phyloP scores from a whole-genome alignment of 2,797 vertebrate species.

The Malurus splendens region DNA sequence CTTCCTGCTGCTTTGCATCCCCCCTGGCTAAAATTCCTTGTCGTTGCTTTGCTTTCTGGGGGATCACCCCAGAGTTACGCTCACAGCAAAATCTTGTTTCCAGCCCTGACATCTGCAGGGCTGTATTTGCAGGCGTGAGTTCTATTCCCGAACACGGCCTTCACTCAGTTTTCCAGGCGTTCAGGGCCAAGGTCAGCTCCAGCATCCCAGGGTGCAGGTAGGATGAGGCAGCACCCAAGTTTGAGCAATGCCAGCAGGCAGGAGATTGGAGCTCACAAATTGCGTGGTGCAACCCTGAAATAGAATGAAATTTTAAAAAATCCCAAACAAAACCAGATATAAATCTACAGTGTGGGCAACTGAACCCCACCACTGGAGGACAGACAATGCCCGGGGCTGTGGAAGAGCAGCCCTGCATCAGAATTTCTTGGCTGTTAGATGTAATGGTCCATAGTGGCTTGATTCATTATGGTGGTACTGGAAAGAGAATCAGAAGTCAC shows the following conservation, averaged over 20 bases:
- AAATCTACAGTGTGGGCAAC: neutral
- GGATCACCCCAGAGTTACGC: neutral
- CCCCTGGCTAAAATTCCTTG: neutral
- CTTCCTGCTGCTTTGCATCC: neutral
- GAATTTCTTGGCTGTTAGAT: neutral
- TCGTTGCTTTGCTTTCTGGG: neutral
- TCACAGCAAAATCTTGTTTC: neutral
- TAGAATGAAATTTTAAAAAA: neutral
- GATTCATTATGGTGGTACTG: rapidly evolving
- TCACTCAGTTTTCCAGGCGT: neutral
- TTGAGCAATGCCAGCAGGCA: neutral
- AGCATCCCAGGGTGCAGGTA: neutral
- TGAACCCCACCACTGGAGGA: neutral
- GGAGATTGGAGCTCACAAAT: neutral
- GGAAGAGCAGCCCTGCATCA: neutral
- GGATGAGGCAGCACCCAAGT: neutral
- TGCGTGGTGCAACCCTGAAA: neutral
- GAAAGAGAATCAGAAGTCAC: neutral
- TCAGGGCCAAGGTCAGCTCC: neutral
- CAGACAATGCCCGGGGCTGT: neutral
- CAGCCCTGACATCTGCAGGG: neutral
- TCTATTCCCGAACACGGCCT: neutral
- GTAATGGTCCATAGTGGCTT: rapidly evolving
- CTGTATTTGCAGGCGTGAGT: neutral
- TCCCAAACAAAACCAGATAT: neutral